Base-by-base conservation (phyloP, 2,113 vertebrate genomes). In the Perca schrenkii region DNA sequence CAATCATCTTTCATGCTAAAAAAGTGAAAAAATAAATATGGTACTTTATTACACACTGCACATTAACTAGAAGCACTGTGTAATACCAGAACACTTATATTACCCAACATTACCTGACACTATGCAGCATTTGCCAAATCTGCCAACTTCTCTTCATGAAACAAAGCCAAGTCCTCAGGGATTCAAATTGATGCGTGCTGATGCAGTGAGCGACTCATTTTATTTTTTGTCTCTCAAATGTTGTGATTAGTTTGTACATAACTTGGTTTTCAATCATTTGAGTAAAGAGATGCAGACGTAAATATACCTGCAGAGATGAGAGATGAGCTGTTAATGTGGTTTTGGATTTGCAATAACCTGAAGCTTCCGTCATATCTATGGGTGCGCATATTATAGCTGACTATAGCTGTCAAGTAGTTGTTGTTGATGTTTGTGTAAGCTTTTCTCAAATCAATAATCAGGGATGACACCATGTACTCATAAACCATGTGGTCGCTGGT, bases 1-100 rank as follows among this genome's bases (percentile, higher is more conserved):
- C 77, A 75, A 25, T 81, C 75, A 72, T 68, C 16, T 71, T 25
- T 8, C 64, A n/a, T 49, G n/a, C 69, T 49, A 58, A 13, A 12
- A 54, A 64, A 73, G 13, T 52, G 1, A 8, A 4, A 65, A 61
- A 13, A 19, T 1, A 57, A 6, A 17, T 2, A 8, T 11, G 4
- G 13, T 19, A 71, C 21, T 53, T 47, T 17, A 53, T 69, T 31
- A 63, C 4, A 62, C 50, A 16, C 15, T 19, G 21, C n/a, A 40
- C 8, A 28, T 54, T 66, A 6, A 64, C 10, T 69, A 22, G 11
- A 58, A 43, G 40, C 47, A 46, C 1, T 28, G 12, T 76, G 34
- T 66, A 46, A 53, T 25, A 76, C n/a, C 2, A 17, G 16, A 43
- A 69, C 2, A 65, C 10, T 56, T 40, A 1, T 31, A 62, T 54